phyloP scores from a whole-genome alignment of 1,140 invertebrate species.

The Drosophila sechellia region DNA sequence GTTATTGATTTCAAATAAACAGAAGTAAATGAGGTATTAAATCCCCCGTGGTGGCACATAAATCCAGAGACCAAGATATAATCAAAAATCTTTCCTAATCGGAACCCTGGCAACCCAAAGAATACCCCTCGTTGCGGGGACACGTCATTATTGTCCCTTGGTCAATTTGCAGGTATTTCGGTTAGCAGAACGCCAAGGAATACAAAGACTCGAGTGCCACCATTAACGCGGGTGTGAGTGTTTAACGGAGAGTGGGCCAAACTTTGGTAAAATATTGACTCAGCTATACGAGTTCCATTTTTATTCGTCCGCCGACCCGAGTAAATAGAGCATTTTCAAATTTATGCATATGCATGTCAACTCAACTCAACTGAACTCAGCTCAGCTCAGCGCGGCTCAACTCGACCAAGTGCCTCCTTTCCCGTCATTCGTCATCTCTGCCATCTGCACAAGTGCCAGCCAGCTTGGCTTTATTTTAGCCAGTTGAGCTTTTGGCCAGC shows the following conservation, averaged over 20 bases:
- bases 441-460: not conserved
- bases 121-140: not conserved
- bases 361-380: constrained; percentile 5
- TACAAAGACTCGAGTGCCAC: constrained; percentile 21
- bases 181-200: constrained; percentile 35
- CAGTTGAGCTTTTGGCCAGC: not conserved
- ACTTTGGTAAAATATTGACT: constrained; percentile 69
- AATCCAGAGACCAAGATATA: not conserved
- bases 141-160: constrained; percentile 29
- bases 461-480: constrained; percentile 9
- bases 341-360: constrained; percentile 66
- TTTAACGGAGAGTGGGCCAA: constrained; percentile 16
- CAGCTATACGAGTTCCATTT: constrained; percentile 41
- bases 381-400: constrained; percentile 23
- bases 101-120: not conserved
- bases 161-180: constrained; percentile 40
- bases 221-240: constrained; percentile 25
- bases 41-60: not conserved
- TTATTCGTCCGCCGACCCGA: constrained; percentile 31
- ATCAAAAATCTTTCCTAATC: not conserved
- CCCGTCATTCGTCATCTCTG: constrained; percentile 18
- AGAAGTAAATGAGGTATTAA: not conserved
- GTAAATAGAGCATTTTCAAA: constrained; percentile 66
- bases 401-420: not conserved
- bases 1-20: not conserved